A percentile compares a stretch with the other conserved stretches of the same genome.
Conservation (phyloP, 2,888 invertebrate genomes). For the Cordylochernes scorpioides region DNA sequence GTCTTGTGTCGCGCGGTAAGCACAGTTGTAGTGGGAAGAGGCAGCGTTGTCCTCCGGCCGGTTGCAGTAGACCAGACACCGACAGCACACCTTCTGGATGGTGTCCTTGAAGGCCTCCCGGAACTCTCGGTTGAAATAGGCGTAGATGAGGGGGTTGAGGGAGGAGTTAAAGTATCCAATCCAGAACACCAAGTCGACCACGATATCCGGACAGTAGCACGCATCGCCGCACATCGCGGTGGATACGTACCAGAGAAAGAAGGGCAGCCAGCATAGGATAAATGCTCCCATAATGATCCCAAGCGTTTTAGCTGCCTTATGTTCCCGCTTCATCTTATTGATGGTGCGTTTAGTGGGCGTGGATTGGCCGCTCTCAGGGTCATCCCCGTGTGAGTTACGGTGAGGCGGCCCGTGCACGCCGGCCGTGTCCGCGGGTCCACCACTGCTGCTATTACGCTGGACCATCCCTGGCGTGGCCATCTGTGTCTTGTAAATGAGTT, state of each 20-base stretch:
- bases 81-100: conserved; percentile 20
- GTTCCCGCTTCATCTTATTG: conserved; percentile 37
- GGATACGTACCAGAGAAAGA: conserved; percentile 76
- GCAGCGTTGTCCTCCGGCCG: no score
- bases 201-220: conserved; percentile 35
- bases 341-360: conserved; percentile 69
- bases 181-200: conserved; percentile 82
- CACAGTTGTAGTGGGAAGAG: no score
- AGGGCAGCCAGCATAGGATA: conserved; percentile 82
- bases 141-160: conserved; percentile 72
- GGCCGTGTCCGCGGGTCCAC: conserved; percentile 6
- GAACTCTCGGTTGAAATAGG: conserved; percentile 92
- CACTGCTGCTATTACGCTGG: conserved; percentile 18
- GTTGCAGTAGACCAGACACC: no score
- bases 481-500: conserved; percentile 40
- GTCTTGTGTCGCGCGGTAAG: no score
- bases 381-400: conserved; percentile 26
- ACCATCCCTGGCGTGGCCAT: conserved; percentile 2
- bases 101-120: conserved; percentile 85
- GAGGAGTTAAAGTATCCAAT: conserved; percentile 94
- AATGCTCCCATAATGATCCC: conserved; percentile 95
- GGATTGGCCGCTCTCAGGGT: conserved; percentile 29
- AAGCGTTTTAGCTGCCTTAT: conserved; percentile 46
- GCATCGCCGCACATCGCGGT: conserved; percentile 62
- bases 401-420: conserved; percentile 8